These are phyloP conservation scores for Epinotia brunnichana DNA, from an alignment of 2,888 invertebrate species.

Conservation along the genomic window DNA sequence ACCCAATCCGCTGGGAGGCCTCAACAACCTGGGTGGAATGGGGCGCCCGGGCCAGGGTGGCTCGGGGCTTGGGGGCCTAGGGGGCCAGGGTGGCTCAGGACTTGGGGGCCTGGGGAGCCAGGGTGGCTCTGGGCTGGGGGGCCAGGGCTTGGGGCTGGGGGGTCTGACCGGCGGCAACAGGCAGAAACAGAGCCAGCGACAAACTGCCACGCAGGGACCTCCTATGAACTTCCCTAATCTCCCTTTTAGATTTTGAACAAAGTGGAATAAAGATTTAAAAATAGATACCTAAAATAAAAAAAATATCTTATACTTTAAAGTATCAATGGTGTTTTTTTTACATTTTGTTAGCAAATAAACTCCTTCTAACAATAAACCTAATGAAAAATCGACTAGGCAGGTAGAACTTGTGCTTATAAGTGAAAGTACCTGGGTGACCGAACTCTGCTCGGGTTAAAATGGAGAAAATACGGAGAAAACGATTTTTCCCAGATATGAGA, in stretches of 20 bases:
- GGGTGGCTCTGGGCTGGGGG: constrained; percentile 1
- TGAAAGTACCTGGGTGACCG: too few species aligned
- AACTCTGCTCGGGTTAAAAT: too few species aligned
- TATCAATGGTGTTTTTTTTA: not conserved
- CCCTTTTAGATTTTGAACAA: constrained; percentile 33
- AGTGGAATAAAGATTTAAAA: not conserved
- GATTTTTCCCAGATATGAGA: too few species aligned
- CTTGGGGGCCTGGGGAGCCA: constrained; percentile 1
- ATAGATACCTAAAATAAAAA: too few species aligned
- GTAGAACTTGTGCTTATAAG: too few species aligned
- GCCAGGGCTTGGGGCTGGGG: constrained; percentile 13
- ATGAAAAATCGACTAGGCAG: not conserved
- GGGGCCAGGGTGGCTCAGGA: not conserved
- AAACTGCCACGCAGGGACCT: constrained; percentile 24
- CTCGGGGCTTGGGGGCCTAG: not conserved
- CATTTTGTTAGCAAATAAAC: not conserved
- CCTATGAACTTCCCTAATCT: constrained; percentile 25
- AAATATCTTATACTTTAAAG: too few species aligned
- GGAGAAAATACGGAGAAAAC: too few species aligned
- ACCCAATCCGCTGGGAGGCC: constrained; percentile 16
- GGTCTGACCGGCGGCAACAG: constrained; percentile 18
- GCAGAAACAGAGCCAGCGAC: constrained; percentile 18
- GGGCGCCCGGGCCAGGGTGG: too few species aligned
- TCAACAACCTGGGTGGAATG: not conserved
- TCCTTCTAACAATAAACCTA: not conserved